Conservation (phyloP, 2,113 vertebrate genomes). For the Perca flavescens region DNA sequence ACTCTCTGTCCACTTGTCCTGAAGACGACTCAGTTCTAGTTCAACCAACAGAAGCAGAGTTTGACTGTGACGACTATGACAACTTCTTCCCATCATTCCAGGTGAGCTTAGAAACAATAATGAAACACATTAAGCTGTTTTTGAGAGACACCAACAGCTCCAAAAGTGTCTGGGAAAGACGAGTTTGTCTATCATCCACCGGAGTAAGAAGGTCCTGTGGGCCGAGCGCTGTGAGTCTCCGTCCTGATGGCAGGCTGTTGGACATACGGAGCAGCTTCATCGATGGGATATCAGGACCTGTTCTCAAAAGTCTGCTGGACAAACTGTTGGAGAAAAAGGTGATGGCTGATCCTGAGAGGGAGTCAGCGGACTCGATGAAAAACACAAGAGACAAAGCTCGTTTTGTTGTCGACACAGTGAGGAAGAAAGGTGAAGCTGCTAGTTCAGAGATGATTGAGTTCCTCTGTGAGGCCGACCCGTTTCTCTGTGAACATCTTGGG, state of each 20-base stretch:
- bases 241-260: not conserved
- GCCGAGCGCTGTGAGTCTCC: not conserved
- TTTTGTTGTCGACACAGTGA: conserved; percentile 39
- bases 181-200: not conserved
- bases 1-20: conserved; percentile 30
- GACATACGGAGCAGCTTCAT: not conserved
- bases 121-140: not conserved
- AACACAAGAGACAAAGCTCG: conserved; percentile 20
- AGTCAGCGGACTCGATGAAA: not conserved
- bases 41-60: conserved; percentile 40
- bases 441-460: conserved; percentile 35
- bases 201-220: not conserved
- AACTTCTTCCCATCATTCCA: conserved; percentile 33
- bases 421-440: conserved; percentile 39
- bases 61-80: conserved; percentile 11
- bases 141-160: not conserved
- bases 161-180: conserved; percentile 11
- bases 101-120: not conserved
- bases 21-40: not conserved
- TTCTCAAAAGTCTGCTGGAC: conserved; percentile 35
- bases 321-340: conserved; percentile 21
- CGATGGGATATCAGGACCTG: conserved; percentile 6
- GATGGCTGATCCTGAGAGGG: conserved; percentile 16
- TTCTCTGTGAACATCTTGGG: conserved; percentile 5
- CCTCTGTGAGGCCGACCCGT: conserved; percentile 18